Evolutionary conservation across 2,888 invertebrate genomes (phyloP).

Genomic region (Chouioia cunea): DNA sequence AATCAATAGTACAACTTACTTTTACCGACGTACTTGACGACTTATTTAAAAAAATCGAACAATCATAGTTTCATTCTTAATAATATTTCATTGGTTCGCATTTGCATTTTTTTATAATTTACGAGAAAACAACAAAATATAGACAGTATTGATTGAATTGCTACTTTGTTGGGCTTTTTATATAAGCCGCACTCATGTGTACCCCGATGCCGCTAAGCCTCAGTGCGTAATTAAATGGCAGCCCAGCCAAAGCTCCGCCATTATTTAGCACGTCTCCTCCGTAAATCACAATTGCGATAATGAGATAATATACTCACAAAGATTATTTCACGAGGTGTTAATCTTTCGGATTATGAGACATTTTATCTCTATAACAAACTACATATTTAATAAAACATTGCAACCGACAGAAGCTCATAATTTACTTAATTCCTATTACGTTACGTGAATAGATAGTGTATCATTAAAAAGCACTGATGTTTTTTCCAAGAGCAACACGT

Average conservation of each 20-base stretch:
- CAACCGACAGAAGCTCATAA: too few relatives aligned
- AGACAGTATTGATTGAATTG: too few relatives aligned
- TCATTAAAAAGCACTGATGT: slow-evolving; percentile 5
- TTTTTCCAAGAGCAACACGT: neutral
- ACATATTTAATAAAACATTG: too few relatives aligned
- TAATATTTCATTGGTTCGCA: too few relatives aligned
- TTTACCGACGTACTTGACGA: too few relatives aligned
- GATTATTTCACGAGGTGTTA: slow-evolving; percentile 10
- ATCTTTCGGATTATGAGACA: neutral
- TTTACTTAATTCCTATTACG: neutral
- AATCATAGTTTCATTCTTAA: too few relatives aligned
- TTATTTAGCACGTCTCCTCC: slow-evolving; percentile 26
- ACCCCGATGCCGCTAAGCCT: slow-evolving; percentile 18
- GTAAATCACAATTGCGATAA: slow-evolving; percentile 25
- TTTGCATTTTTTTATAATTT: too few relatives aligned
- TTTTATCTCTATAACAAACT: neutral
- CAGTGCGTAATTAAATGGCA: slow-evolving; percentile 23
- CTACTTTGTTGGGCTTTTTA: neutral
- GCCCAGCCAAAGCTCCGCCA: slow-evolving; percentile 39
- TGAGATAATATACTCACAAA: slow-evolving; percentile 3
- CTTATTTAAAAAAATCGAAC: too few relatives aligned
- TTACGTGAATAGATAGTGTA: neutral
- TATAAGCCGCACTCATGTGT: neutral
- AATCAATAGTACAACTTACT: neutral
- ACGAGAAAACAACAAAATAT: too few relatives aligned